Evolutionary conservation across 2,113 vertebrate genomes (phyloP).

Genomic region (Falcunculus frontatus): DNA sequence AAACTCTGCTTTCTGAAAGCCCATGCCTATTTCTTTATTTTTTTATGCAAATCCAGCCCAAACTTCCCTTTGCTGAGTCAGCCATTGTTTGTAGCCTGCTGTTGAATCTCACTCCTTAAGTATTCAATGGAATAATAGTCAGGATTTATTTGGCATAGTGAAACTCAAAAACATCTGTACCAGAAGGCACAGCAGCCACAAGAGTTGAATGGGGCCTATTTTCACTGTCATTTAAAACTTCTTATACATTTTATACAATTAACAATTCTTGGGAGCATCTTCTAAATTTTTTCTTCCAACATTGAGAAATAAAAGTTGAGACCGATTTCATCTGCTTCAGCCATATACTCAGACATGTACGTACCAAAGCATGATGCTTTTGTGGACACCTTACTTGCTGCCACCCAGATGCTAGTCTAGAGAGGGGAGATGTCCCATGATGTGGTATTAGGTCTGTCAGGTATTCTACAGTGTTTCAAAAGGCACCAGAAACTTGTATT

Average conservation of each 20-base stretch:
- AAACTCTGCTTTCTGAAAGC: background rate
- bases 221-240: background rate
- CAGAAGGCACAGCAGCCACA: background rate
- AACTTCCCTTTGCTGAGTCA: constrained; percentile 10
- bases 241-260: background rate
- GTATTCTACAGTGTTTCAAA: background rate
- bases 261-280: background rate
- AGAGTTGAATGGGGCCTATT: background rate
- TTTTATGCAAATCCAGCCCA: background rate
- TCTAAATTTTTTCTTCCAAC: background rate
- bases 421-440: background rate
- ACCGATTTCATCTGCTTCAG: background rate
- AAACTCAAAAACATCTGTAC: background rate
- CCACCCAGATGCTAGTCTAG: background rate
- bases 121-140: background rate
- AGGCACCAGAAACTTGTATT: background rate
- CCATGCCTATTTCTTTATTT: background rate
- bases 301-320: background rate
- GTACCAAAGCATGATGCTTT: background rate
- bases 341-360: background rate
- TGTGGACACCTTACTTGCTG: background rate
- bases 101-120: background rate
- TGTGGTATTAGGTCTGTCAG: background rate
- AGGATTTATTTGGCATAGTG: background rate
- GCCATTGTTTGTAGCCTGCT: background rate